Conservation (phyloP, 2,113 vertebrate species). For the Thalassarche chlororhynchos region DNA sequence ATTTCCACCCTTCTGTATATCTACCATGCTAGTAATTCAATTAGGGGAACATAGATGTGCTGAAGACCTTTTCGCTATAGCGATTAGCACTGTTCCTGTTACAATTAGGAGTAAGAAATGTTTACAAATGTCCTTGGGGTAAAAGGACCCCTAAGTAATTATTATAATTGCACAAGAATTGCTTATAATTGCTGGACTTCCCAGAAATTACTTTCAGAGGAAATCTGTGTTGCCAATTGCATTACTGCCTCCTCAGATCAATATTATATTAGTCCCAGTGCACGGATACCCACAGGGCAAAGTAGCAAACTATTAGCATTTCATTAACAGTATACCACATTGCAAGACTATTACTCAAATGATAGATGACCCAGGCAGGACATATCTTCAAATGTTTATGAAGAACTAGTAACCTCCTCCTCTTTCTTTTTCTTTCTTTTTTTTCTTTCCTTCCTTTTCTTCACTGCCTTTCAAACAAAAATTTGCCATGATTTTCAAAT, state of each 20-base stretch:
- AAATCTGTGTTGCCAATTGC: neutral
- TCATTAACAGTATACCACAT: slow-evolving; percentile 12
- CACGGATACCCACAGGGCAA: neutral
- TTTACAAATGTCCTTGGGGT: neutral
- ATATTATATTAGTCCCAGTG: neutral
- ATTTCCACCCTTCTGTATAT: neutral
- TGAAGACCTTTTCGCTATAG: neutral
- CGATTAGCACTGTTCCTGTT: neutral
- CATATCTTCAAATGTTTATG: neutral
- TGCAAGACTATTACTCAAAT: neutral
- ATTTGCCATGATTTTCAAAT: neutral
- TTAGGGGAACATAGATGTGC: neutral
- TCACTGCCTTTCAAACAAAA: neutral
- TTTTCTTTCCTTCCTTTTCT: neutral
- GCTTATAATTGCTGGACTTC: slow-evolving; percentile 5
- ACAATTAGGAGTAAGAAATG: neutral
- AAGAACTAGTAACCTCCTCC: neutral
- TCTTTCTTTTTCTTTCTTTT: fast-evolving
- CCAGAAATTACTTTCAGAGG: slow-evolving; percentile 1
- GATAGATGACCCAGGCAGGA: neutral
- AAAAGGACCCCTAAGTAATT: slow-evolving; percentile 22
- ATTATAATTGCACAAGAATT: slow-evolving; percentile 2
- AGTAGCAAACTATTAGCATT: slow-evolving; percentile 15
- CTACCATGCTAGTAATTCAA: neutral
- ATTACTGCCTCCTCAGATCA: slow-evolving; percentile 14